Percentiles rank a stretch among this genome's conserved stretches.
phyloP scores from a whole-genome alignment of 2,113 vertebrate genomes.

The Lathamus discolor region DNA sequence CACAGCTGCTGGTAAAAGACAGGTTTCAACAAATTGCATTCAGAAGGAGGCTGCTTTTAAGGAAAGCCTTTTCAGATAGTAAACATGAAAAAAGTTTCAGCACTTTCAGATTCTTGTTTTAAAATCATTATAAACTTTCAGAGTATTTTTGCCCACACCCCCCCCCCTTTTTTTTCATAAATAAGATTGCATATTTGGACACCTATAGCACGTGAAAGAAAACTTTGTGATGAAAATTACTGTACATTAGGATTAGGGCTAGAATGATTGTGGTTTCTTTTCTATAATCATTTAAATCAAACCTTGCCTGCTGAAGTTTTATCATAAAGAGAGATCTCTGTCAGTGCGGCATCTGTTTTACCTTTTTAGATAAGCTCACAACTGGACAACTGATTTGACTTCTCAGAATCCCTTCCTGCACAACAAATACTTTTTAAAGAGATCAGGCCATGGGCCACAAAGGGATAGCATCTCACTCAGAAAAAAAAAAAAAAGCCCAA shows the following conservation, averaged over 20 bases:
- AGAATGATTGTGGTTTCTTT: neutral
- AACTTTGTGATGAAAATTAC: neutral
- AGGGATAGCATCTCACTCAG: neutral
- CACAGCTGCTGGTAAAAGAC: neutral
- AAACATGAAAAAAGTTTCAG: neutral
- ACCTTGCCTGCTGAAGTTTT: neutral
- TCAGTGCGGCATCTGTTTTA: neutral
- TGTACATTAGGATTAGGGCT: neutral
- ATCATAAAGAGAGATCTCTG: neutral
- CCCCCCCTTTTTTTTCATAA: too few species aligned
- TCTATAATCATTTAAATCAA: neutral
- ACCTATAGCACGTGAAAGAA: neutral
- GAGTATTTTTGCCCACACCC: neutral
- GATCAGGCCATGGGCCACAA: neutral
- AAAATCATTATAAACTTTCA: neutral
- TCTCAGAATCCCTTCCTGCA: neutral
- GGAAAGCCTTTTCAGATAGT: neutral
- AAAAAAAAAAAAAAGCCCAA: neutral
- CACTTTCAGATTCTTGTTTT: neutral
- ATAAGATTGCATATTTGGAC: neutral
- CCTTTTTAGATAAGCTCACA: neutral
- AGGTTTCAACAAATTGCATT: neutral
- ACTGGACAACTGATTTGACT: neutral
- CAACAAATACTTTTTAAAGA: neutral
- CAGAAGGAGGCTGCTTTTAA: neutral